phyloP scores from a whole-genome alignment of 2,113 vertebrate species.

The Chaetodon trifascialis region DNA sequence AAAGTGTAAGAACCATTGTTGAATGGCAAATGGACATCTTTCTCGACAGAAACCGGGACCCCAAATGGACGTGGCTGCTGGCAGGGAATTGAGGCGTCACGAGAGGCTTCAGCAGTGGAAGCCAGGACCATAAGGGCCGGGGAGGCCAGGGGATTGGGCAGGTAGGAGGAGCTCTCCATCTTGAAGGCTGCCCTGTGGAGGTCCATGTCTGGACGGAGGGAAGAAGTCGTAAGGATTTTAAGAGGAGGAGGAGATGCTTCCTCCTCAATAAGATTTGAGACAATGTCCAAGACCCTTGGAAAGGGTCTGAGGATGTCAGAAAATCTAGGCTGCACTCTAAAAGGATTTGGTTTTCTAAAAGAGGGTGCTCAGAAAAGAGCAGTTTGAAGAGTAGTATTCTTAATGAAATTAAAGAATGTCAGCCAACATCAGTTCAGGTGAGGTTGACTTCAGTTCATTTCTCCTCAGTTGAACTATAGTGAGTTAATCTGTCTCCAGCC shows the following conservation, averaged over 20 bases:
- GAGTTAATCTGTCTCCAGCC: slow-evolving; percentile 19
- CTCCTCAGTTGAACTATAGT: slow-evolving; percentile 27
- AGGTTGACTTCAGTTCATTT: slow-evolving; percentile 47
- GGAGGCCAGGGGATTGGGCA: slow-evolving; percentile 97
- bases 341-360: slow-evolving; percentile 27
- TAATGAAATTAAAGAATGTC: slow-evolving; percentile 12
- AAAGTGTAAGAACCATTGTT: slow-evolving; percentile 99
- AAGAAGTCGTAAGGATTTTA: slow-evolving; percentile 41
- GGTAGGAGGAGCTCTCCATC: slow-evolving; percentile 99
- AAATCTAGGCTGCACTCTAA: slow-evolving; percentile 28
- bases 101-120: slow-evolving; percentile 97
- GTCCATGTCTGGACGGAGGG: slow-evolving; percentile 88
- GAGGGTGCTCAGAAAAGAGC: slow-evolving; percentile 36
- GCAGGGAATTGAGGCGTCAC: slow-evolving; percentile 97
- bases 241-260: slow-evolving; percentile 76
- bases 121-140: slow-evolving; percentile 99
- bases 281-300: slow-evolving; percentile 62
- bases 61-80: slow-evolving; percentile 97
- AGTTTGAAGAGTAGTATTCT: slow-evolving; percentile 12
- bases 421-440: slow-evolving; percentile 30
- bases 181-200: slow-evolving; percentile 99
- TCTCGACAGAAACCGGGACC: slow-evolving; percentile 97
- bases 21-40: slow-evolving; percentile 98
- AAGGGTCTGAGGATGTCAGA: slow-evolving; percentile 46
- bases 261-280: slow-evolving; percentile 60